A percentile compares a stretch with the other conserved stretches of the same genome.
Evolutionary conservation across 2,888 invertebrate genomes (phyloP).

Genomic region (Labia minor): DNA sequence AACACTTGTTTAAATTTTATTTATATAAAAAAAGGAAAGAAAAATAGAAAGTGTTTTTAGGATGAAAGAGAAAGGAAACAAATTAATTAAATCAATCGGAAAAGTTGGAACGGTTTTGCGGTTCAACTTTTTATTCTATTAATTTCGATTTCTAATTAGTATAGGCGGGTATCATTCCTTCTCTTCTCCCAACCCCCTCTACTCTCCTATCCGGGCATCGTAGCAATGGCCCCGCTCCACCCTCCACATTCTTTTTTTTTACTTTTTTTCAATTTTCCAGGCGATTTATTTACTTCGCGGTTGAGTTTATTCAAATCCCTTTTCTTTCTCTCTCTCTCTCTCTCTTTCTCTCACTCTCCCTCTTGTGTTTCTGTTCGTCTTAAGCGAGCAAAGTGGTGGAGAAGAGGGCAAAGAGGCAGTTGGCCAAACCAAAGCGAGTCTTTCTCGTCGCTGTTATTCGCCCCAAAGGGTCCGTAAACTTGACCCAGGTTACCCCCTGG

Average conservation of each 20-base stretch:
- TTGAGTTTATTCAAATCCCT: slow-evolving; percentile 7
- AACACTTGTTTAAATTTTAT: too few species aligned
- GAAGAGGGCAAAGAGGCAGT: neutral
- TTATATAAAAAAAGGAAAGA: too few species aligned
- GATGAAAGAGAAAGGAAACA: too few species aligned
- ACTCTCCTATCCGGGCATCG: neutral
- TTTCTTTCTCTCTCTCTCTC: neutral
- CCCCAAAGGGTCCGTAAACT: slow-evolving; percentile 9
- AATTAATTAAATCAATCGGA: neutral
- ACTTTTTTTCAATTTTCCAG: slow-evolving; percentile 7
- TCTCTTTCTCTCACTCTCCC: too few species aligned
- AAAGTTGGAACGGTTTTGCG: neutral
- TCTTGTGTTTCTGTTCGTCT: too few species aligned
- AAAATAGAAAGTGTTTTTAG: too few species aligned
- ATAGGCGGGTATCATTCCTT: neutral
- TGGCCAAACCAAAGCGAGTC: neutral
- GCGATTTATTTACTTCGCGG: slow-evolving; percentile 13
- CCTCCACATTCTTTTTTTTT: neutral
- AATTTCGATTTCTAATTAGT: neutral
- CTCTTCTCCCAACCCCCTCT: neutral
- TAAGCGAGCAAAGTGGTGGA: neutral
- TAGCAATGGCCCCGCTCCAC: neutral
- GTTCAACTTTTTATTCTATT: neutral
- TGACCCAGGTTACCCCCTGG: slow-evolving; percentile 13
- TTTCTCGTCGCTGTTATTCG: neutral